Conservation (phyloP, 1,140 invertebrate species). For the Acyrthosiphon pisum region DNA sequence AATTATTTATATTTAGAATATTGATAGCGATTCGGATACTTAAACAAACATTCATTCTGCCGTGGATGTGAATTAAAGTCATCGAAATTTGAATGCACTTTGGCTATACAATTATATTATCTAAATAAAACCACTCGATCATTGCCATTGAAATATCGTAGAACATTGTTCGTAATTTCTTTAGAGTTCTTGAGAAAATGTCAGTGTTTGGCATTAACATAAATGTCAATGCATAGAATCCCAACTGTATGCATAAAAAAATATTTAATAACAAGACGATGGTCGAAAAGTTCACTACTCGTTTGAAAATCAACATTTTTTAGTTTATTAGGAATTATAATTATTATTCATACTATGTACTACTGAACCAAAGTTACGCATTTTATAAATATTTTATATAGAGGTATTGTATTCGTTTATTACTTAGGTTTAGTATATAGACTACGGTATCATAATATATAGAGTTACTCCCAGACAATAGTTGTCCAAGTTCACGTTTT, state of each 20-base stretch:
- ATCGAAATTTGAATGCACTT: neutral
- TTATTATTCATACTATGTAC: neutral
- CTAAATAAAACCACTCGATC: conserved; percentile 6
- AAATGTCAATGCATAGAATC: conserved; percentile 23
- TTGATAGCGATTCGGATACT: neutral
- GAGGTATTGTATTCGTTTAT: neutral
- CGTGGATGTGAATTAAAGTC: neutral
- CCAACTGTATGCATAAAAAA: neutral
- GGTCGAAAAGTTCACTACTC: neutral
- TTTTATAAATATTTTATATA: neutral
- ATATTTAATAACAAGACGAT: neutral
- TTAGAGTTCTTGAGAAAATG: conserved; percentile 15
- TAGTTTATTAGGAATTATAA: neutral
- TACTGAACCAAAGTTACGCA: neutral
- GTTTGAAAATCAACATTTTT: neutral
- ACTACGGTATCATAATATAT: no score
- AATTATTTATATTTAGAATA: neutral
- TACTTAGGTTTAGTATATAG: no score
- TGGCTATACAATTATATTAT: neutral
- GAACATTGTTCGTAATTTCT: conserved; percentile 19
- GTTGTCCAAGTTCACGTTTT: no score
- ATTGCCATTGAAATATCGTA: neutral
- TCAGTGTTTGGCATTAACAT: conserved; percentile 45
- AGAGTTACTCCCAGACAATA: no score
- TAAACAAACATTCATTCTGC: neutral